Evolutionary conservation across 1,140 invertebrate species (phyloP), one percentile per base, ranked within the genome.

Genomic region (Diplogasteroides magnus): DNA sequence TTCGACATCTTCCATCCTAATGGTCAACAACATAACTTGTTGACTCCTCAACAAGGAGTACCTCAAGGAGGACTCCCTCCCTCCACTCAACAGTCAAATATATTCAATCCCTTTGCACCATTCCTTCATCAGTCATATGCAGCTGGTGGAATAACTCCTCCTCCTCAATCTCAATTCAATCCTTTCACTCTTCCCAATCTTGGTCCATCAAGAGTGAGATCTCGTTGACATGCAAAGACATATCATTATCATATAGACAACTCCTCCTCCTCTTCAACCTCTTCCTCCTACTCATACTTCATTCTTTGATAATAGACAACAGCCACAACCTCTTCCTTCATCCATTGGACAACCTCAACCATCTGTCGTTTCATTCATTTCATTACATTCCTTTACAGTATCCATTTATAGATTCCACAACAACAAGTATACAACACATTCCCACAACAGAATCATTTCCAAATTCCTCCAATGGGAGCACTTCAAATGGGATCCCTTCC

Each of bases 221-320:
- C 56, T 26, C 13, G 2, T 25, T 23, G 6, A 27, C 2, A 6
- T 61, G 14, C 6, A 59, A 59, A 29, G 14, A 27, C 13, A 29
- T 29, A 14, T 64, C 23, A 48, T 32, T 65, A 29, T 55, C 55
- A 56, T 67, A 25, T 37, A 67, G 59, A 67, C 59, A 56, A 57
- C 0, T 23, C 65, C 64, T 57, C 64, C 48, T n/a, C 64, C 64
- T 31, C 57, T 67, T 31, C 28, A 67, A 27, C 32, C 32, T 32
- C 56, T 32, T 58, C 31, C 64, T 58, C 31, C 65, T 29, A 29
- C 59, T 37, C 57, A 67, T 67, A 58, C 31, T 32, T 58, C 59
- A 48, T 67, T 60, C 65, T 59, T 27, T 31, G n/a, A 28, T 13
- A 67, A 55, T 32, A 23, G 19, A 25, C 55, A 28, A 58, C 65